Base-by-base conservation (phyloP, 2,113 vertebrate genomes). In the Bubalus kerabau region DNA sequence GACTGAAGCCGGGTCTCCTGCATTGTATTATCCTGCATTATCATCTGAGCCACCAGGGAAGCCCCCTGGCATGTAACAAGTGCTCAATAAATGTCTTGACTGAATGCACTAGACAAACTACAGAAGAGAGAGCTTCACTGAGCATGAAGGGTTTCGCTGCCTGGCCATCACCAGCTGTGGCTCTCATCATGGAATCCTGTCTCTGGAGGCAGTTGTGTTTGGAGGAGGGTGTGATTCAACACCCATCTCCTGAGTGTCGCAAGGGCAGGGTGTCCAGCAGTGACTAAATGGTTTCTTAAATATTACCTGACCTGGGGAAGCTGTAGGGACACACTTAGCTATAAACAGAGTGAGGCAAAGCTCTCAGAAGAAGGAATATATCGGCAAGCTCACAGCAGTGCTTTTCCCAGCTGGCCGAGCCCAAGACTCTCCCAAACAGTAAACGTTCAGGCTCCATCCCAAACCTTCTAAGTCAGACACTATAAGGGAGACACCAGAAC, bases 361-460 rank as follows among this genome's bases (percentile, higher is more conserved):
- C 36, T 28, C 2, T 56, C 16, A 6, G 32, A 57, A 9, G 7
- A 12, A 52, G 54, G 32, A 32, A 7, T 1, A 7, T 1, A 9
- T 11, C 6, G 24, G 30, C 0, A 5, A 1, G 56, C 36, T 43
- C 3, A 3, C 9, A 23, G 16, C 40, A 2, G 28, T 2, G 26
- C 1, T n/a, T 52, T 30, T 40, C 32, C 2, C 1, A 1, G 15
- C 81, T 7, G 64, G 21, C 50, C 0, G 24, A 46, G 16, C 13
- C 1, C 6, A 57, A 81, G 17, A 16, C 36, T 10, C 43, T 10
- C 32, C 40, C 7, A 11, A 17, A 19, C 4, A 54, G 26, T 36
- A 56, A 21, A 24, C 0, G 1, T 0, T 2, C 17, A 24, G 46
- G 11, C 56, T 76, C 28, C 3, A 1, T 6, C 83, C 78, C 21